A percentile compares a stretch with the other conserved stretches of the same genome.
Conservation (phyloP, 2,888 invertebrate genomes). For the Melipona beecheii region DNA sequence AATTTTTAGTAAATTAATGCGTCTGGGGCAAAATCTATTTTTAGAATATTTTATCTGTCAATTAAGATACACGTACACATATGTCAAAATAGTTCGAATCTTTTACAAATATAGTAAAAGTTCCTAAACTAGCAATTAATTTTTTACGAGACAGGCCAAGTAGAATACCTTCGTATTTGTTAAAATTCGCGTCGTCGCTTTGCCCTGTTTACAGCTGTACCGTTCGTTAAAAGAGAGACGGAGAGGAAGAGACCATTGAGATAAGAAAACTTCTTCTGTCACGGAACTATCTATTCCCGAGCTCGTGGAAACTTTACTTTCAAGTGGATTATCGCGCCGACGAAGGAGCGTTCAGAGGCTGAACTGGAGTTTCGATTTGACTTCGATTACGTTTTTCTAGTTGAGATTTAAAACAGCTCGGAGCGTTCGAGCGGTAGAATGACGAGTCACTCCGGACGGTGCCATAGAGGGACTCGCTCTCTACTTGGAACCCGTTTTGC, state of each 20-base stretch:
- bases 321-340: no score
- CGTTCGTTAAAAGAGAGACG: slow-evolving; percentile 7
- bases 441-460: neutral
- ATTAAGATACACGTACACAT: no score
- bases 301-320: neutral
- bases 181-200: neutral
- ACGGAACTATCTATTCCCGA: neutral
- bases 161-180: no score
- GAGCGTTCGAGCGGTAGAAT: neutral
- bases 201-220: slow-evolving; percentile 28
- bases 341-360: neutral
- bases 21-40: no score
- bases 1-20: no score
- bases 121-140: no score
- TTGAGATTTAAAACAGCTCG: neutral
- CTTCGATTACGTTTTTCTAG: neutral
- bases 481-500: slow-evolving; percentile 10
- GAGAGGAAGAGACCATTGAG: slow-evolving; percentile 8
- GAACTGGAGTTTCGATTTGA: neutral
- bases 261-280: slow-evolving; percentile 35
- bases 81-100: no score
- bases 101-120: no score
- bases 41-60: no score
- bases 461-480: neutral
- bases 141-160: no score